A percentile compares a stretch with the other conserved stretches of the same genome.
Conservation (phyloP, 1,140 invertebrate species). For the Vanessa atalanta region DNA sequence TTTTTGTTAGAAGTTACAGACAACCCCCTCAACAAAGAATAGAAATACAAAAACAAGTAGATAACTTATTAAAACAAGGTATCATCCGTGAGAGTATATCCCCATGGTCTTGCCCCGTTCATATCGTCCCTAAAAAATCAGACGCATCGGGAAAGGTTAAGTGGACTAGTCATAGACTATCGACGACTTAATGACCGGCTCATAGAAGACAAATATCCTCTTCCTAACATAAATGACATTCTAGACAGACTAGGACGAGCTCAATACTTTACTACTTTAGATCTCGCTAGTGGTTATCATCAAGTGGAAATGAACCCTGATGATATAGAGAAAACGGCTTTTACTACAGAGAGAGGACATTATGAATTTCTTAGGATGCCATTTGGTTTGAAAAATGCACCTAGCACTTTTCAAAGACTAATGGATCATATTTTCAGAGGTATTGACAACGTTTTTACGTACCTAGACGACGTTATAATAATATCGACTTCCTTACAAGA, state of each 20-base stretch:
- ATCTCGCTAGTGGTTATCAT: conserved; percentile 5
- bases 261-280: neutral
- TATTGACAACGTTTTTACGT: conserved; percentile 8
- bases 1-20: conserved; percentile 44
- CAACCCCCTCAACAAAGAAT: conserved; percentile 18
- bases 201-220: conserved; percentile 2
- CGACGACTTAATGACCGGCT: conserved; percentile 3
- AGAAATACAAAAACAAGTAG: conserved; percentile 48
- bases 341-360: conserved; percentile 1
- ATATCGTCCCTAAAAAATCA: conserved; percentile 32
- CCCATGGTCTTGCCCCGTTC: conserved; percentile 44
- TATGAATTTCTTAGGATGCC: conserved; percentile 4
- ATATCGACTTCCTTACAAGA: conserved; percentile 4
- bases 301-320: conserved; percentile 4
- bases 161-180: conserved; percentile 11
- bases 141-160: conserved; percentile 12
- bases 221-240: conserved; percentile 5
- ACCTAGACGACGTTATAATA: conserved; percentile 4
- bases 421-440: conserved; percentile 4
- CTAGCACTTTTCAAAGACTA: conserved; percentile 2
- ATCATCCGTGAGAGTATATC: conserved; percentile 45
- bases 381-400: conserved; percentile 5
- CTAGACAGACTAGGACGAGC: conserved; percentile 7
- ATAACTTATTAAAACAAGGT: conserved; percentile 43
- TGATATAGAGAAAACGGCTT: conserved; percentile 1